Evolutionary conservation across 2,797 vertebrate genomes (phyloP).

Genomic region (Smutsia gigantea): DNA sequence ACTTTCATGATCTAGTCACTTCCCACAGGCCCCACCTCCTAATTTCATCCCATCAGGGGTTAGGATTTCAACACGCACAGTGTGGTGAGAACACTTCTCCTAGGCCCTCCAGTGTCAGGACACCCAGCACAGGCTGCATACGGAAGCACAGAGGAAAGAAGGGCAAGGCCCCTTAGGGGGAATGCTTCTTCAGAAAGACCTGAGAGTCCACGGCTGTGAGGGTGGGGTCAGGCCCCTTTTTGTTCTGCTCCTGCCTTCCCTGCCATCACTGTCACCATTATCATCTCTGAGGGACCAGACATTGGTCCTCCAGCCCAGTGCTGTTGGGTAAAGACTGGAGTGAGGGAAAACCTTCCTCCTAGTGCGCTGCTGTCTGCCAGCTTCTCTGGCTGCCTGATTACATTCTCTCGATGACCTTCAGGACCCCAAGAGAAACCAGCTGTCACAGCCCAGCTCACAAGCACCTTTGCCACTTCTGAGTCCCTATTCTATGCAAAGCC

Average conservation of each 20-base stretch:
- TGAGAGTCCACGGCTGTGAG: background rate
- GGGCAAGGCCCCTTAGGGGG: background rate
- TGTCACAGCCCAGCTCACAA: background rate
- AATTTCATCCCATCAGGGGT: background rate
- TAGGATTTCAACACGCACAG: background rate
- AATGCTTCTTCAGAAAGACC: background rate
- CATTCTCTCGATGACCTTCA: background rate
- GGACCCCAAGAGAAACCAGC: background rate
- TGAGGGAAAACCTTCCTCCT: background rate
- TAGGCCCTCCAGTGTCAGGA: background rate
- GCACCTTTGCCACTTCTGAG: slow-evolving; percentile 18
- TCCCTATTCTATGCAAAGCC: background rate
- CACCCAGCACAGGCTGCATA: background rate
- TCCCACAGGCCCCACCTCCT: background rate
- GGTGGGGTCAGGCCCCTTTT: background rate
- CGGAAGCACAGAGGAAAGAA: background rate
- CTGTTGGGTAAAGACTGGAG: background rate
- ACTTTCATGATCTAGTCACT: background rate
- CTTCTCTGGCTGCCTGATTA: background rate
- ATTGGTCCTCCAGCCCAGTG: background rate
- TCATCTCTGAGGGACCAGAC: background rate
- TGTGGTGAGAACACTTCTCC: background rate
- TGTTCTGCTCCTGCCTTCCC: background rate
- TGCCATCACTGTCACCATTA: background rate
- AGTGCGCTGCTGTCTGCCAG: background rate